A percentile compares a stretch with the other conserved stretches of the same genome.
Evolutionary conservation across 2,113 vertebrate species (phyloP).

Genomic region (Promerops cafer): DNA sequence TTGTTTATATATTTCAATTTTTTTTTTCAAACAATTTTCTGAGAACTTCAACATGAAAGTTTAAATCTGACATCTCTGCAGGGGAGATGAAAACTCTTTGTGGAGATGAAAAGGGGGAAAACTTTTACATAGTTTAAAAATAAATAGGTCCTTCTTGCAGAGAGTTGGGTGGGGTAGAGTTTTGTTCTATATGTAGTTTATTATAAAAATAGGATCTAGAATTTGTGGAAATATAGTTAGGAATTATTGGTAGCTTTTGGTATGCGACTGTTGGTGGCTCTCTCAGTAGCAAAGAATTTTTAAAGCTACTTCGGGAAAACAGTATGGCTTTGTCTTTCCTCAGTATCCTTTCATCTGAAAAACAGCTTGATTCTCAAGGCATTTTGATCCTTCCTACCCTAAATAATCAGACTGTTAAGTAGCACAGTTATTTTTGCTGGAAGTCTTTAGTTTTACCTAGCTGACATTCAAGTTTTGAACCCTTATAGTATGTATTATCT

Average conservation of each 20-base stretch:
- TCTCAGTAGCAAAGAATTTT: neutral
- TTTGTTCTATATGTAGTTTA: neutral
- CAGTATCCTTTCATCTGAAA: neutral
- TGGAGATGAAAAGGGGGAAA: neutral
- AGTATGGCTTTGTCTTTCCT: constrained; percentile 2
- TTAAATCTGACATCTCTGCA: neutral
- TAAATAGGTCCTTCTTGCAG: neutral
- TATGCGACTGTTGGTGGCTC: neutral
- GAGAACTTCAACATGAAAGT: neutral
- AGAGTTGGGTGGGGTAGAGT: neutral
- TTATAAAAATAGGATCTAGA: neutral
- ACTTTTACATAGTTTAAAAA: neutral
- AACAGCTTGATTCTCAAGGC: neutral
- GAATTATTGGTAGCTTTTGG: neutral
- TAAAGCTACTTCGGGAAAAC: neutral
- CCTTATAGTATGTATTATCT: neutral
- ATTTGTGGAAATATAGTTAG: neutral
- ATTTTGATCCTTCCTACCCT: neutral
- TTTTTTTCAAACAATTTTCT: neutral
- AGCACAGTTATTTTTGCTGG: neutral
- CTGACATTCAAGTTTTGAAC: neutral
- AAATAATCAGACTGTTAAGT: neutral
- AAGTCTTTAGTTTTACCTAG: neutral
- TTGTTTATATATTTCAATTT: neutral
- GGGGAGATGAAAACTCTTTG: neutral